Evolutionary conservation across 2,888 invertebrate genomes (phyloP).

Genomic region (Ceramica pisi): DNA sequence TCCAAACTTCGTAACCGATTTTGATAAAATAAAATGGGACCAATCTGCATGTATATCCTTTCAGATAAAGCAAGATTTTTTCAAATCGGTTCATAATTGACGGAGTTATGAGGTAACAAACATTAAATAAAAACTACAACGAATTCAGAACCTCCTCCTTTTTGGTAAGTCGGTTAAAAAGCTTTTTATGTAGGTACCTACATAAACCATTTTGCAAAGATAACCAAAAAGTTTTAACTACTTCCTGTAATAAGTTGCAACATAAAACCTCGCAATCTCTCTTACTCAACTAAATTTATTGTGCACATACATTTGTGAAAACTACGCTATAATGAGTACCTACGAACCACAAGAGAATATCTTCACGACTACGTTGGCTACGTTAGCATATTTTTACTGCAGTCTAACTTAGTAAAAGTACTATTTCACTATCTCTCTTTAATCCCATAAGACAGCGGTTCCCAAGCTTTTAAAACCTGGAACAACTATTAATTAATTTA

Average conservation of each 20-base stretch:
- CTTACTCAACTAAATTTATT: conserved; percentile 37
- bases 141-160: too few relatives aligned
- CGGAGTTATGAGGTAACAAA: too few relatives aligned
- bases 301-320: conserved; percentile 25
- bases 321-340: conserved; percentile 25
- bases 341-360: conserved; percentile 38
- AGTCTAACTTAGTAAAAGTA: conserved; percentile 36
- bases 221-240: conserved; percentile 21
- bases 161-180: too few relatives aligned
- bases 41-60: too few relatives aligned
- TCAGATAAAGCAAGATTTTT: too few relatives aligned
- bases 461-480: too few relatives aligned
- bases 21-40: too few relatives aligned
- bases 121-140: too few relatives aligned
- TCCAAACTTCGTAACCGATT: too few relatives aligned
- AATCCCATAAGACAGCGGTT: conserved; percentile 6
- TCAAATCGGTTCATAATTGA: too few relatives aligned
- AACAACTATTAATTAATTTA: too few relatives aligned
- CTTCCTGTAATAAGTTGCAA: conserved; percentile 14
- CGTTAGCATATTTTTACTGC: conserved; percentile 39
- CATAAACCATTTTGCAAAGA: background rate
- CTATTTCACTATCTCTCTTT: conserved; percentile 16
- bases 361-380: conserved; percentile 22
- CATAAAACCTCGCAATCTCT: conserved; percentile 20
- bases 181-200: background rate